A percentile compares a stretch with the other conserved stretches of the same genome.
These are phyloP conservation scores for Struthidea cinerea DNA, from an alignment of 2,113 vertebrate species.

Conservation along the genomic window DNA sequence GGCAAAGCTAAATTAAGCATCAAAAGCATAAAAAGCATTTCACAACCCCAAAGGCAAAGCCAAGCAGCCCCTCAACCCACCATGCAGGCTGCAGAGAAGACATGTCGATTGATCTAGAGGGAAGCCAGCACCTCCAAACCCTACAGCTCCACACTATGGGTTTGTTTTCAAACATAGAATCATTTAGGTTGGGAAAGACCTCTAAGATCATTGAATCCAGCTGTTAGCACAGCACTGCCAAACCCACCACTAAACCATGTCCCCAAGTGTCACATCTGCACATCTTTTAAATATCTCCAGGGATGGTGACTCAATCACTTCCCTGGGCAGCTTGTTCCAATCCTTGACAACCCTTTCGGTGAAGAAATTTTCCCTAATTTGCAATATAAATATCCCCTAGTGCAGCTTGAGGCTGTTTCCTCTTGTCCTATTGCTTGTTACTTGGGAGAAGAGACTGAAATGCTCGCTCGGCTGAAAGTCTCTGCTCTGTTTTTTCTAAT, in stretches of 20 bases:
- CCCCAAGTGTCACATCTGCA: background rate
- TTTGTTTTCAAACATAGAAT: background rate
- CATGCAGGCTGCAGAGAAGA: fast-evolving
- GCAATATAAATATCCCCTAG: background rate
- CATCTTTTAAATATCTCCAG: background rate
- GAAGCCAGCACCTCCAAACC: background rate
- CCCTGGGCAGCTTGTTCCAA: background rate
- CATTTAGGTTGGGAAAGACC: background rate
- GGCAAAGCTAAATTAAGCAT: background rate
- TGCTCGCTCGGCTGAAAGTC: background rate
- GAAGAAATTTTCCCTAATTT: background rate
- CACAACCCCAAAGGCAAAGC: background rate
- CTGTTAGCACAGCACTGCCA: background rate
- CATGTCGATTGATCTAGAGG: background rate
- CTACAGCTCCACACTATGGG: background rate
- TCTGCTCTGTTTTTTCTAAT: background rate
- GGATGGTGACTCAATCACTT: background rate
- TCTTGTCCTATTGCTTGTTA: background rate
- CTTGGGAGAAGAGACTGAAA: background rate
- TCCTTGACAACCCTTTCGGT: background rate
- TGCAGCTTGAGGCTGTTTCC: background rate
- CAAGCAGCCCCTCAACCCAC: background rate
- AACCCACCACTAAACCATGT: background rate
- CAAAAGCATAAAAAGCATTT: background rate
- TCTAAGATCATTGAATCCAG: background rate